These are phyloP conservation scores for Percina caprodes DNA, from an alignment of 2,113 vertebrate species.

Conservation along the genomic window DNA sequence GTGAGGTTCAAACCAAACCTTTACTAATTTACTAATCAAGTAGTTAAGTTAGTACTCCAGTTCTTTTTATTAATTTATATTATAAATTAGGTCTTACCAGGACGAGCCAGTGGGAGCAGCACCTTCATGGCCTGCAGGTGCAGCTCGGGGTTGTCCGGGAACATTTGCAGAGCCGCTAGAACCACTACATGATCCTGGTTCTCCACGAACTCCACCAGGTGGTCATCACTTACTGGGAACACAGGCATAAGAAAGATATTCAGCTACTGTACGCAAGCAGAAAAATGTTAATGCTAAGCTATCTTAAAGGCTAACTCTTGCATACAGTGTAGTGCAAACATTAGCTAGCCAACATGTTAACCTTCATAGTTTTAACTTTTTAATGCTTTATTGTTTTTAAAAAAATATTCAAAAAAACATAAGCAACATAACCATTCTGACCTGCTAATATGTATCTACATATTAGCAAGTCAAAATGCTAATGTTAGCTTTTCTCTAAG, in stretches of 20 bases:
- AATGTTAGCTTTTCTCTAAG: neutral
- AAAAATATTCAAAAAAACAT: too few species aligned
- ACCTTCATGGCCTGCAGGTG: constrained; percentile 88
- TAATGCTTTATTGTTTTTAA: too few species aligned
- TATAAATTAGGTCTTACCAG: constrained; percentile 85
- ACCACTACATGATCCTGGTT: constrained; percentile 90
- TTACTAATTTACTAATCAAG: too few species aligned
- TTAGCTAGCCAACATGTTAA: too few species aligned
- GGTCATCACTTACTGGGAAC: constrained; percentile 89
- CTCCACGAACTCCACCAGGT: constrained; percentile 94
- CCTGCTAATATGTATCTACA: too few species aligned
- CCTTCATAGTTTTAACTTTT: too few species aligned
- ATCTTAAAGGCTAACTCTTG: neutral
- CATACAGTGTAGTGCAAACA: too few species aligned
- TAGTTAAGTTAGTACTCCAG: neutral
- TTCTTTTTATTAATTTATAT: too few species aligned
- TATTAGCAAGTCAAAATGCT: neutral
- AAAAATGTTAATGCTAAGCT: neutral
- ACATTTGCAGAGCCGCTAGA: constrained; percentile 85
- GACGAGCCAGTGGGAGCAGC: constrained; percentile 88
- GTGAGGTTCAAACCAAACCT: neutral
- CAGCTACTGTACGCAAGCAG: neutral
- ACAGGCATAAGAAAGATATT: neutral
- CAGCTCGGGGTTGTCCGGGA: constrained; percentile 85
- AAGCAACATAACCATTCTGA: too few species aligned